Percentiles rank a stretch among this genome's conserved stretches.
Conservation (phyloP, 2,888 invertebrate genomes). For the Seira sanloemensis region DNA sequence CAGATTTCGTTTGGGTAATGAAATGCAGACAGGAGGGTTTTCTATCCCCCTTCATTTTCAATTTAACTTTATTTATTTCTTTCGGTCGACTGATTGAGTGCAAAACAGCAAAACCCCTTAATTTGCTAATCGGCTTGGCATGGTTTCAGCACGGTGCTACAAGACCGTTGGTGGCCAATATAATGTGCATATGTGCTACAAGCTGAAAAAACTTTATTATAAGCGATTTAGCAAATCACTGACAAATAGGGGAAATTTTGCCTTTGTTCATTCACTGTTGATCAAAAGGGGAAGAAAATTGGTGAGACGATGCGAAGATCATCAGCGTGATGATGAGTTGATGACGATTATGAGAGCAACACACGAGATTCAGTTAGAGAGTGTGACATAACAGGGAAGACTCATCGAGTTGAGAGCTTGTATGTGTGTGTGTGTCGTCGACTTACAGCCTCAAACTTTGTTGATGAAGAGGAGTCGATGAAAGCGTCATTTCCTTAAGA, state of each 20-base stretch:
- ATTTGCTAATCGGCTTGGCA: constrained; percentile 54
- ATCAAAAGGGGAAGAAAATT: not conserved
- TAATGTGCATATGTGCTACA: not conserved
- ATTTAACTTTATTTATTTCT: constrained; percentile 16
- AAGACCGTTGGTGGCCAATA: not conserved
- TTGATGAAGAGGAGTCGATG: too few relatives aligned
- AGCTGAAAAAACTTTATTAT: not conserved
- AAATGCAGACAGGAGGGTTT: not conserved
- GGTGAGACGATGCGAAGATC: not conserved
- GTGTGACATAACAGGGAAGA: too few relatives aligned
- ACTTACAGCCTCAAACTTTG: too few relatives aligned
- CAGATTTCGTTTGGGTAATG: not conserved
- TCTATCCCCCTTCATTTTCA: not conserved
- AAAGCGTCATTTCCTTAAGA: too few relatives aligned
- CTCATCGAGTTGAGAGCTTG: too few relatives aligned
- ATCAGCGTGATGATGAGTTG: not conserved
- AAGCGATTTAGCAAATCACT: not conserved
- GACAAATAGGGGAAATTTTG: not conserved
- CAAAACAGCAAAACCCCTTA: constrained; percentile 55
- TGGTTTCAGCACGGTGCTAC: not conserved
- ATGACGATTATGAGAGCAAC: not conserved
- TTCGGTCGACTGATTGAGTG: constrained; percentile 56
- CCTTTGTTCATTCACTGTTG: not conserved
- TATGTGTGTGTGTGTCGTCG: too few relatives aligned
- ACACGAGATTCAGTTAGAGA: not conserved